Percentiles rank a stretch among this genome's conserved stretches.
phyloP scores from a whole-genome alignment of 2,888 invertebrate genomes.

The Flexamia atlantica region DNA sequence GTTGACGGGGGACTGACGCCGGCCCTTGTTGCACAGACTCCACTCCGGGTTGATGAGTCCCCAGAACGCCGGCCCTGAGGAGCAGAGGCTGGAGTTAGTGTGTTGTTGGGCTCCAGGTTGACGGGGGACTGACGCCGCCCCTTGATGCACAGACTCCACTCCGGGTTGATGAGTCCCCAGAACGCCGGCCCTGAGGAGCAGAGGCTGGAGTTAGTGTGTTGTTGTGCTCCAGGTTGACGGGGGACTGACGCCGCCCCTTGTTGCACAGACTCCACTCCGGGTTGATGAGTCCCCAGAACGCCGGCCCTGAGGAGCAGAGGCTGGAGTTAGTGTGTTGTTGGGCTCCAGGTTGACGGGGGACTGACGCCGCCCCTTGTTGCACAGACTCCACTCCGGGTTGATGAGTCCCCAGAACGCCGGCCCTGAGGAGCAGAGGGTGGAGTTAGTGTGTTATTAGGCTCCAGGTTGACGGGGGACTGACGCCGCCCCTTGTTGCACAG shows the following conservation, averaged over 20 bases:
- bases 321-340: constrained; percentile 83
- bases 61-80: constrained; percentile 97
- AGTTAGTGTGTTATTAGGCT: no score
- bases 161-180: constrained; percentile 98
- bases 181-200: constrained; percentile 91
- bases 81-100: constrained; percentile 75
- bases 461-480: no score
- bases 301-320: constrained; percentile 85
- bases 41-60: constrained; percentile 98
- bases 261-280: constrained; percentile 99
- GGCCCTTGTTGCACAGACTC: constrained; percentile 98
- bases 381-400: constrained; percentile 98
- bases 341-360: constrained; percentile 99
- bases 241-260: constrained; percentile 97
- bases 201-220: no score
- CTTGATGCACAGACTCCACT: constrained; percentile 98
- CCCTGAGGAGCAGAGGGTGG: constrained; percentile 78
- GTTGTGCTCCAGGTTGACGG: constrained; percentile 95
- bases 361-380: constrained; percentile 97
- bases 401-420: constrained; percentile 99
- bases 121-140: constrained; percentile 98
- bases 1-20: constrained; percentile 98
- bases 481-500: no score
- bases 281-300: constrained; percentile 99
- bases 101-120: constrained; percentile 95